A percentile compares a stretch with the other conserved stretches of the same genome.
Evolutionary conservation across 2,888 invertebrate genomes (phyloP).

Genomic region (Cephus spinipes): DNA sequence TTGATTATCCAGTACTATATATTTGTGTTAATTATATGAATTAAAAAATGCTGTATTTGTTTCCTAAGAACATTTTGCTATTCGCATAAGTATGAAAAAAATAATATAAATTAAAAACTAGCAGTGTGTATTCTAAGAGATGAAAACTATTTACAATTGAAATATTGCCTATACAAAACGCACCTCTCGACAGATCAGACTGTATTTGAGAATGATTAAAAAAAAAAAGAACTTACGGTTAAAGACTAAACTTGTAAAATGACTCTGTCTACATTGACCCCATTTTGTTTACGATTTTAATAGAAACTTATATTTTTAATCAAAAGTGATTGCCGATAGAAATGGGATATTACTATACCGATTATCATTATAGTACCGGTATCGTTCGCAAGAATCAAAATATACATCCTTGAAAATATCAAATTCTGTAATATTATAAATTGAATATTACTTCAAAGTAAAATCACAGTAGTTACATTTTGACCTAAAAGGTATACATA

Average conservation of each 20-base stretch:
- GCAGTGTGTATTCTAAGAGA: constrained; percentile 25
- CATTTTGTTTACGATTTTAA: constrained; percentile 33
- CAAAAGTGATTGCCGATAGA: constrained; percentile 19
- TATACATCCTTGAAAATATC: neutral
- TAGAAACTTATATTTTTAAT: constrained; percentile 43
- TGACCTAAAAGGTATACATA: neutral
- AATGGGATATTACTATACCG: neutral
- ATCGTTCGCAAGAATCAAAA: neutral
- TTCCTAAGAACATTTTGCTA: neutral
- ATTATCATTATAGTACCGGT: neutral
- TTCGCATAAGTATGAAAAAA: constrained; percentile 3
- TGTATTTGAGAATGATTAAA: constrained; percentile 33
- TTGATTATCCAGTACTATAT: neutral
- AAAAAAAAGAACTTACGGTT: constrained; percentile 31
- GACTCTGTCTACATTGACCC: constrained; percentile 46
- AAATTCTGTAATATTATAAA: neutral
- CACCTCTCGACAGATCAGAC: constrained; percentile 28
- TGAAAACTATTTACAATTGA: constrained; percentile 46
- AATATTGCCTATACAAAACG: constrained; percentile 45
- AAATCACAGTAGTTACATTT: neutral
- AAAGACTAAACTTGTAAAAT: constrained; percentile 32
- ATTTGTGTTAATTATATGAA: constrained; percentile 4
- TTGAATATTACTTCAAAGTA: neutral
- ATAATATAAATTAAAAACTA: constrained; percentile 35
- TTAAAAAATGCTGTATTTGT: neutral